Base-by-base conservation (phyloP, 2,888 invertebrate genomes). In the Hybos culiciformis region DNA sequence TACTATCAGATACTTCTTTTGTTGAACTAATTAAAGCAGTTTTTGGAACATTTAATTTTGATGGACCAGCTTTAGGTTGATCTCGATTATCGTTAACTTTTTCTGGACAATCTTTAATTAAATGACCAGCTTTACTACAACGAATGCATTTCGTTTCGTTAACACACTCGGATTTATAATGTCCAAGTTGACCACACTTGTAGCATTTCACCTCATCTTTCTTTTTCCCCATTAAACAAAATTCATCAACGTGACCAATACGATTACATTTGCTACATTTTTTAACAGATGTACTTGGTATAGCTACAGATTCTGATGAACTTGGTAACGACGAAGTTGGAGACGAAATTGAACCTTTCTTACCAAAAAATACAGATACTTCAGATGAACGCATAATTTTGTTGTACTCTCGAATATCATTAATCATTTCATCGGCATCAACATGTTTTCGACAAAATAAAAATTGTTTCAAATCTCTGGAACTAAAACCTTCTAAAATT, bases 61-160 rank as follows among this genome's bases (percentile, higher is more conserved):
- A 41, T 23, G n/a, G n/a, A n/a, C 19, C 24, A 17, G 37, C 33
- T 21, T 43, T 42, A n/a, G n/a, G n/a, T 37, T 42, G 7, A 19
- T 44, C 26, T 39, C 41, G 39, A 18, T 17, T 39, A 19, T 17
- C 44, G 7, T 37, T 33, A 24, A 31, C 26, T 21, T 37, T 46
- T 3, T 18, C 3, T 33, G 40, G 34, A 18, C 46, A 46, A 5
- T n/a, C 17, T 37, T 39, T 41, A 5, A 42, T 31, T 6, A 46
- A 37, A 14, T 46, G 46, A 1, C 45, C 45, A 31, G 42, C 40
- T 41, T 45, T 44, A 18, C 38, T 33, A 38, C 47, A 43, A 33
- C 37, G 32, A 18, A 47, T 7, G 18, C 41, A 47, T 37, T 32
- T 45, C 5, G 43, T 32, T n/a, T 31, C 32, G 7, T 21, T 23